phyloP scores from a whole-genome alignment of 2,113 vertebrate species.

The Zosterops lateralis region DNA sequence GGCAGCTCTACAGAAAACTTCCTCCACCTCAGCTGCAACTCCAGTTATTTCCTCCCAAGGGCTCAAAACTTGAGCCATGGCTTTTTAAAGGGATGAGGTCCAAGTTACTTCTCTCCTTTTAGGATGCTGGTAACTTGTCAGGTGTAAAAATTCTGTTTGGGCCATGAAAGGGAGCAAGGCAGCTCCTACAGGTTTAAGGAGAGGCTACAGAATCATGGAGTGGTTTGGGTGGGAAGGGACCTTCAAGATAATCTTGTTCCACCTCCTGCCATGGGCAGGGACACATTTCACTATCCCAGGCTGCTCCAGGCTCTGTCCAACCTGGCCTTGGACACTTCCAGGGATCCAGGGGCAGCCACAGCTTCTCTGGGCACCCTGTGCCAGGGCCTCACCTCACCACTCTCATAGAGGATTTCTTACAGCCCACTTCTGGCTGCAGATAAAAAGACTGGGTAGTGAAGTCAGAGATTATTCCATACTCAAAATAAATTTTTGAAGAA shows the following conservation, averaged over 20 bases:
- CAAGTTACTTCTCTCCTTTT: not conserved
- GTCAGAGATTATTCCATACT: not conserved
- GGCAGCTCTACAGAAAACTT: not conserved
- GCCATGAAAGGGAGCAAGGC: not conserved
- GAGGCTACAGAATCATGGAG: not conserved
- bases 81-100: not conserved
- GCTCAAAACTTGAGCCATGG: not conserved
- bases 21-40: not conserved
- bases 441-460: not conserved
- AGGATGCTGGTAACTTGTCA: not conserved
- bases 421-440: not conserved
- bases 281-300: fast-evolving
- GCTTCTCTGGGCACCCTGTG: not conserved
- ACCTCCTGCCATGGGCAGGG: not conserved
- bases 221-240: not conserved
- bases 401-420: not conserved
- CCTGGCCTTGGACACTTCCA: not conserved
- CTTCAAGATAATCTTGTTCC: not conserved
- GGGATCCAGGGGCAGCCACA: not conserved
- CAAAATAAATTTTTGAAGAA: not conserved
- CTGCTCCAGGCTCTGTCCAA: fast-evolving
- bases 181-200: not conserved
- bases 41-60: not conserved
- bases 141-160: not conserved
- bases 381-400: fast-evolving